These are phyloP conservation scores for Habrosyne pyritoides DNA, from an alignment of 2,888 invertebrate genomes.

Conservation along the genomic window DNA sequence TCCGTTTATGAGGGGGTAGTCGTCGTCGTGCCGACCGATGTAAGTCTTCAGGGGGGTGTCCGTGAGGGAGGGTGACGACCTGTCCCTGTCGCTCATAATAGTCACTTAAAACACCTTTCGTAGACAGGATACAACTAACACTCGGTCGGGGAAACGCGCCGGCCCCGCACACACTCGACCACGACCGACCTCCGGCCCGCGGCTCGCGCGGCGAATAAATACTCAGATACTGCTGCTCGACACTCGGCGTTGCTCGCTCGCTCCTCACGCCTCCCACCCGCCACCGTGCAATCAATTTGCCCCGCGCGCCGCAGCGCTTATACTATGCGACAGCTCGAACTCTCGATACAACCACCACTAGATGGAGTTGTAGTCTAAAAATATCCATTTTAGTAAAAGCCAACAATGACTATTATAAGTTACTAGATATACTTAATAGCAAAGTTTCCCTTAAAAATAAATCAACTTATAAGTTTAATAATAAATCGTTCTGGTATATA, in stretches of 20 bases:
- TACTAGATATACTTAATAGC: too few relatives aligned
- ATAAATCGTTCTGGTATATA: too few relatives aligned
- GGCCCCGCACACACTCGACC: constrained; percentile 73
- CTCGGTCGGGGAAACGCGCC: constrained; percentile 67
- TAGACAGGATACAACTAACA: constrained; percentile 61
- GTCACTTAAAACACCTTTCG: constrained; percentile 76
- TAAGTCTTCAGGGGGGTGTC: constrained; percentile 94
- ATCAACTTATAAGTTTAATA: too few relatives aligned
- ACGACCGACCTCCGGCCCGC: constrained; percentile 82
- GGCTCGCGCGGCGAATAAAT: constrained; percentile 81
- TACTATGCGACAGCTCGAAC: neutral
- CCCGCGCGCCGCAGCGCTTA: constrained; percentile 28
- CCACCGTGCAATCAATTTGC: constrained; percentile 42
- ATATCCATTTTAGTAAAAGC: constrained; percentile 1
- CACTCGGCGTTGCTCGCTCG: constrained; percentile 26
- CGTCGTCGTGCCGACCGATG: constrained; percentile 92
- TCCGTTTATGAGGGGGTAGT: constrained; percentile 91
- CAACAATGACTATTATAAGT: neutral
- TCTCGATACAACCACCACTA: constrained; percentile 9
- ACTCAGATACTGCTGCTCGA: constrained; percentile 47
- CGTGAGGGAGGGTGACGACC: constrained; percentile 93
- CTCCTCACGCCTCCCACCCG: constrained; percentile 30
- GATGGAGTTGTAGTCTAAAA: constrained; percentile 6
- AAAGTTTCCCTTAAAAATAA: too few relatives aligned
- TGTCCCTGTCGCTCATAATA: constrained; percentile 96